phyloP scores from a whole-genome alignment of 2,113 vertebrate genomes.

The Pimephales promelas region DNA sequence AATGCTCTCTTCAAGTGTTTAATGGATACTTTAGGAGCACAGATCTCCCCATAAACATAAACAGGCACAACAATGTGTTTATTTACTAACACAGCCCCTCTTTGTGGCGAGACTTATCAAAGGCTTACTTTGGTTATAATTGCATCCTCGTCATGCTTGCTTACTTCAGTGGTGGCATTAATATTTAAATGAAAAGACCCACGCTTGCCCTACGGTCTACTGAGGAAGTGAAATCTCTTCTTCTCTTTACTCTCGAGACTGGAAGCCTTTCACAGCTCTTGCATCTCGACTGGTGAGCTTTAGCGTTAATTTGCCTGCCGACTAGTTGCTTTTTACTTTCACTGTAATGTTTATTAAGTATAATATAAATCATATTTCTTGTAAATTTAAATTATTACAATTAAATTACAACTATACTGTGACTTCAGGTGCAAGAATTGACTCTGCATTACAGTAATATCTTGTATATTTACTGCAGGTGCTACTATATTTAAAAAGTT shows the following conservation, averaged over 20 bases:
- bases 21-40: constrained; percentile 54
- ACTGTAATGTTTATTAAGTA: neutral
- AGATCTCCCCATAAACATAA: constrained; percentile 40
- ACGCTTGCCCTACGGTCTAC: constrained; percentile 61
- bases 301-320: neutral
- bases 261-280: constrained; percentile 62
- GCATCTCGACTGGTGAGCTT: constrained; percentile 60
- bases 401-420: too few relatives aligned
- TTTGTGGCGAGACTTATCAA: constrained; percentile 45
- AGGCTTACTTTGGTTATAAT: constrained; percentile 62
- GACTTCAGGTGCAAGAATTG: too few relatives aligned
- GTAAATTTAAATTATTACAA: too few relatives aligned
- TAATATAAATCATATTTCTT: too few relatives aligned
- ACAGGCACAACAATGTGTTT: constrained; percentile 45
- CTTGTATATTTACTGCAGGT: too few relatives aligned
- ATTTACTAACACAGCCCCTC: constrained; percentile 49
- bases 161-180: constrained; percentile 64
- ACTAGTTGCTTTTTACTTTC: neutral
- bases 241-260: constrained; percentile 23
- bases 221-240: constrained; percentile 55
- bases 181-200: constrained; percentile 73
- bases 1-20: constrained; percentile 57
- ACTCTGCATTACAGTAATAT: too few relatives aligned
- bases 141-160: constrained; percentile 61
- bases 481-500: too few relatives aligned